Evolutionary conservation across 2,888 invertebrate species (phyloP).

Genomic region (Scrobipalpa costella): DNA sequence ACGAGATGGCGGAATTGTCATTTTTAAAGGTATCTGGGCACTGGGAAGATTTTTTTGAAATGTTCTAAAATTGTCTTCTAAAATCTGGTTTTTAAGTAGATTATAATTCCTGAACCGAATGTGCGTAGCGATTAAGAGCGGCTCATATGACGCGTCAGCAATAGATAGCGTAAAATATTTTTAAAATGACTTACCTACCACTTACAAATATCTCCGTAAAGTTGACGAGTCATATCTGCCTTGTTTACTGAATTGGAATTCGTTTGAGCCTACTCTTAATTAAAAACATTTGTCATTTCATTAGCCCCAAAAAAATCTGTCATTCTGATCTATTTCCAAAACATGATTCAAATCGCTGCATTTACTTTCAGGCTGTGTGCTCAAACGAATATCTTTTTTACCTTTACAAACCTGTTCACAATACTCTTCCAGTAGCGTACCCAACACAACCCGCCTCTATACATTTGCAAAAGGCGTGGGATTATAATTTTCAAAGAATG

Average conservation of each 20-base stretch:
- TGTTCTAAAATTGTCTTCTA: too few relatives aligned
- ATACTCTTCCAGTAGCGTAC: conserved; percentile 58
- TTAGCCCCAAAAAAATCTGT: too few relatives aligned
- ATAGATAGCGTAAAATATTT: conserved; percentile 6
- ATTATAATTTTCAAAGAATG: conserved; percentile 50
- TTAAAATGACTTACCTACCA: neutral
- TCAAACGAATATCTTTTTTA: conserved; percentile 46
- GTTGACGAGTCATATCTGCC: conserved; percentile 13
- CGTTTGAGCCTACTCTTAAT: conserved; percentile 19
- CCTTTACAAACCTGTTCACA: conserved; percentile 46
- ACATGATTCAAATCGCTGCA: neutral
- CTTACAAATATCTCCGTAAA: neutral
- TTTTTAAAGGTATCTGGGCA: neutral
- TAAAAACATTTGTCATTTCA: neutral
- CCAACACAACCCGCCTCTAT: conserved; percentile 38
- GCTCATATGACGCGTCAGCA: conserved; percentile 11
- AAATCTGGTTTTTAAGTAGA: too few relatives aligned
- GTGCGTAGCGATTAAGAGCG: neutral
- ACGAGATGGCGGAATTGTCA: neutral
- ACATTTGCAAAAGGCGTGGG: conserved; percentile 45
- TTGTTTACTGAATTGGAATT: conserved; percentile 2
- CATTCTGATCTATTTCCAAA: neutral
- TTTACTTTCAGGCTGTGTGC: conserved; percentile 32
- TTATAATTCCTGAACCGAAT: neutral
- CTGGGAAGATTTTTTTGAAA: too few relatives aligned